A percentile compares a stretch with the other conserved stretches of the same genome.
These are phyloP conservation scores for Dicyrtomina minuta DNA, from an alignment of 2,888 invertebrate species.

Conservation along the genomic window DNA sequence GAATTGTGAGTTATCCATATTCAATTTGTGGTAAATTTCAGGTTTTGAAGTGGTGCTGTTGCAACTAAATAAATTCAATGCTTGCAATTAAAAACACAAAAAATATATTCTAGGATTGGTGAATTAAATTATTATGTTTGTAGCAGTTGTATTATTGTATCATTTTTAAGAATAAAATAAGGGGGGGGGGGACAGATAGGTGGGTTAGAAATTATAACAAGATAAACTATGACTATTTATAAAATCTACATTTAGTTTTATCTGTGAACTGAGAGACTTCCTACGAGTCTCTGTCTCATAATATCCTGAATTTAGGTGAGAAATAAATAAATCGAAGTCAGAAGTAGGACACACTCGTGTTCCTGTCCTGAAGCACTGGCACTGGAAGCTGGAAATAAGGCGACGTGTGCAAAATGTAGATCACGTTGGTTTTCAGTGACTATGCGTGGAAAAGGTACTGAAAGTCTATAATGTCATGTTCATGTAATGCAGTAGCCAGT, in stretches of 20 bases:
- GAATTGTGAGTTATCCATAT: conserved; percentile 55
- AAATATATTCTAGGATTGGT: no score
- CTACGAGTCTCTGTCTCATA: conserved; percentile 31
- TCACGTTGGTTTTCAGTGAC: conserved; percentile 17
- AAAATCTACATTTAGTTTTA: conserved; percentile 19
- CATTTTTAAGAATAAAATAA: not conserved
- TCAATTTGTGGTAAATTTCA: not conserved
- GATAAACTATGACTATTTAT: not conserved
- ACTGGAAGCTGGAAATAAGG: no score
- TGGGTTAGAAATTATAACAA: not conserved
- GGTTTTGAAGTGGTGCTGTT: no score
- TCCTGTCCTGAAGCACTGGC: conserved; percentile 18
- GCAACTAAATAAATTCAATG: no score
- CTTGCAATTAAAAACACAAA: no score
- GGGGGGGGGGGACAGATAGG: not conserved
- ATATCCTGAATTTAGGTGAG: conserved; percentile 23
- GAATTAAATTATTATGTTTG: no score
- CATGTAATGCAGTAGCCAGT: no score
- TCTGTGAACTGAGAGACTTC: conserved; percentile 26
- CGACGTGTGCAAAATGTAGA: conserved; percentile 27
- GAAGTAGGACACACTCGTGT: conserved; percentile 28
- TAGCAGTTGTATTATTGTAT: no score
- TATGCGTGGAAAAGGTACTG: conserved; percentile 17
- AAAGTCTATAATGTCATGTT: not conserved
- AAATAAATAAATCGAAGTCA: conserved; percentile 31